phyloP scores from a whole-genome alignment of 2,113 vertebrate species.

The Sylvilagus bachmani region DNA sequence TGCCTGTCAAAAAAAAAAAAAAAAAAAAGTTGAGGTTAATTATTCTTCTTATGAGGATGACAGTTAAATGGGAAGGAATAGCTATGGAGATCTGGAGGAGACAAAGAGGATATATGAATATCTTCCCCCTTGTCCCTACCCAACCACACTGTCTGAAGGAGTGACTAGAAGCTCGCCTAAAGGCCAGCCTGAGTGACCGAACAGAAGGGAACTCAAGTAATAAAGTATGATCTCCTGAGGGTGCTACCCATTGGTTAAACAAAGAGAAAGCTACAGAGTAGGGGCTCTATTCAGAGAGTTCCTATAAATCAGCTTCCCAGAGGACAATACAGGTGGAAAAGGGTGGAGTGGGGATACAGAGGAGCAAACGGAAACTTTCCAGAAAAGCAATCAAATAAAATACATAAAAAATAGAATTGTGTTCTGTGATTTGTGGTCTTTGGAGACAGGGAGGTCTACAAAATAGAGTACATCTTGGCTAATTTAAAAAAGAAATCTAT shows the following conservation, averaged over 20 bases:
- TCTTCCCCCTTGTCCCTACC: too few relatives aligned
- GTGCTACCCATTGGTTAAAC: neutral
- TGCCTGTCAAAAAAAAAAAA: too few relatives aligned
- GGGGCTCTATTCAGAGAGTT: neutral
- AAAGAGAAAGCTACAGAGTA: neutral
- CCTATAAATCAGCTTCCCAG: neutral
- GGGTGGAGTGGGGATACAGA: neutral
- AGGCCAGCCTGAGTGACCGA: neutral
- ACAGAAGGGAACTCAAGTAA: neutral
- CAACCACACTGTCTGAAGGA: neutral
- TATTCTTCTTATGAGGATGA: constrained; percentile 4
- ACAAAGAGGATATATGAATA: neutral
- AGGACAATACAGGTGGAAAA: neutral
- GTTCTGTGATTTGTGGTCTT: constrained; percentile 4
- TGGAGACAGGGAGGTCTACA: neutral
- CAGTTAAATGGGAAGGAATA: neutral
- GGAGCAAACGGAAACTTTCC: neutral
- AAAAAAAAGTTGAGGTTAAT: neutral
- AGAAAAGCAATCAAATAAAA: constrained; percentile 3
- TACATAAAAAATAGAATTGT: constrained; percentile 36
- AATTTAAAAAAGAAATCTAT: constrained; percentile 34
- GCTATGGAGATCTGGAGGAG: neutral
- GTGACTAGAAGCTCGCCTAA: neutral
- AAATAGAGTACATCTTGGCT: constrained; percentile 19
- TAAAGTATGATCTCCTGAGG: neutral